Conservation (phyloP, 2,113 vertebrate species). For the Grallaria varia region DNA sequence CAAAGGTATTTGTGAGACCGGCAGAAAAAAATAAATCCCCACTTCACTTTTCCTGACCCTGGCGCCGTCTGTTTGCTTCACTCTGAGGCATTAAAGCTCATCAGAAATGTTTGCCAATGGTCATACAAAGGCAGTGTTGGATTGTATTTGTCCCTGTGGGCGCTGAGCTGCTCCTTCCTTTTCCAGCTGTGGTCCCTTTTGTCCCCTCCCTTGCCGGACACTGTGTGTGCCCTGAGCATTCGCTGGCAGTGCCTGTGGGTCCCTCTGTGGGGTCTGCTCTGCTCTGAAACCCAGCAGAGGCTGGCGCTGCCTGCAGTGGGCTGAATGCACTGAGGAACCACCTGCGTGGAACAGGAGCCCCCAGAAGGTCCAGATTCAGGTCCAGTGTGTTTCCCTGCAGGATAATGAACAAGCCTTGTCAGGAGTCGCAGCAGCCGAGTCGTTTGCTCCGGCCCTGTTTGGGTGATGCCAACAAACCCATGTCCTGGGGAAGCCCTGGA, state of each 20-base stretch:
- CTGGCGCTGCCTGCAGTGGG: background rate
- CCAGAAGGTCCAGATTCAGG: rapidly evolving
- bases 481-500: background rate
- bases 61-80: background rate
- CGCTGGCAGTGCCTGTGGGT: rapidly evolving
- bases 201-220: rapidly evolving
- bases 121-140: background rate
- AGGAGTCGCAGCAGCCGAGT: rapidly evolving
- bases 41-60: constrained; percentile 24
- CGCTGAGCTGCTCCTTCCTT: background rate
- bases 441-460: rapidly evolving
- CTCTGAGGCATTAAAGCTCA: background rate
- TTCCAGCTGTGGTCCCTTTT: background rate
- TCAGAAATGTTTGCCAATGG: background rate
- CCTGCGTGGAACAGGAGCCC: background rate
- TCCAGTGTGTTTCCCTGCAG: background rate
- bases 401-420: background rate
- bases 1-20: background rate
- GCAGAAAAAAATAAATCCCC: background rate
- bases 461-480: background rate
- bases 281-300: rapidly evolving
- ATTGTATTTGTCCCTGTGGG: background rate
- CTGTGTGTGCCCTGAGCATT: rapidly evolving
- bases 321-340: background rate
- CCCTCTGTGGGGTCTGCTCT: rapidly evolving